Evolutionary conservation across 2,113 vertebrate genomes (phyloP), one percentile per base, ranked within the genome.

Genomic region (Epinephelus lanceolatus): DNA sequence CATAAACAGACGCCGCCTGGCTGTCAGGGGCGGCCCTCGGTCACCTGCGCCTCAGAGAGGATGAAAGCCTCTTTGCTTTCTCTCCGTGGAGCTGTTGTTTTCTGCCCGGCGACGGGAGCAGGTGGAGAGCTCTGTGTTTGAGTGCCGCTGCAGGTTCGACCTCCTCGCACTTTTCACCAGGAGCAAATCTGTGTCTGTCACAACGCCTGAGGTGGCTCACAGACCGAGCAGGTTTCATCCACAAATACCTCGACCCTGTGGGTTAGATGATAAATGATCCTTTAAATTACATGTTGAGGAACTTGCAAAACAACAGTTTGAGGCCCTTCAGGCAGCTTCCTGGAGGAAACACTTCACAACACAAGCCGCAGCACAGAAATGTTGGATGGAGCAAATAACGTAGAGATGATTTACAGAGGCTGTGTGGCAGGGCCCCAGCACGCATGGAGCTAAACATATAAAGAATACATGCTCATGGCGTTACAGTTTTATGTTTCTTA

Each of bases 1-100:
- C 76, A 80, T 78, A 87, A 92, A 88, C 80, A 88, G 71, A 87
- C 67, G 49, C 17, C 42, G 63, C 61, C 80, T 27, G 77, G 60
- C 84, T 83, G 78, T 73, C 80, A 72, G 71, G 52, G 78, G 74
- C 0, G 6, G 63, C 10, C 65, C 69, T n/a, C 4, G 11, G 76
- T 81, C 83, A 76, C 76, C 86, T 47, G 40, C 51, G 10, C 56
- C 60, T 66, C 75, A 0, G 23, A 49, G 68, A 15, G 2, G 23
- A 70, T 68, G 57, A 80, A 81, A 71, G 80, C 56, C 59, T 72
- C 71, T 47, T 56, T 56, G 37, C 70, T 71, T 57, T 75, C 60
- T 53, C 40, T 47, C 56, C 11, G 47, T 0, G 56, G 78, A 69
- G 75, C 57, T 25, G 11, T 40, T 47, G 56, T 56, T 60, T 60